Base-by-base conservation (phyloP, 2,797 vertebrate genomes). In the Helicolenus hilgendorfi region DNA sequence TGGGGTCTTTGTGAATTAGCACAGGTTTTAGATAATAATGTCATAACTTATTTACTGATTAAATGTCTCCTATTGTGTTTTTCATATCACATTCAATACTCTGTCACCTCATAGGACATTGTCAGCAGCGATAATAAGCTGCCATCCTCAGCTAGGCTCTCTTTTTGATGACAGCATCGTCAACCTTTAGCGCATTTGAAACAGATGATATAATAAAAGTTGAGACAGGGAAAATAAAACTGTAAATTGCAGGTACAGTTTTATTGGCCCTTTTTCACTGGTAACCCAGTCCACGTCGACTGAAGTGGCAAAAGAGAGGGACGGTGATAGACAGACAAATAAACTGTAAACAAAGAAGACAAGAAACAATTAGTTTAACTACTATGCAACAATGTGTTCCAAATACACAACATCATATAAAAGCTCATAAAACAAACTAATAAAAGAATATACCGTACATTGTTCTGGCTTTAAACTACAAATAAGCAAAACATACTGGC, bases 221-320 rank as follows among this genome's bases (percentile, higher is more conserved):
- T 72, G 7, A 26, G 14, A 31, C 18, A 18, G 29, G 14, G 18
- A 63, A 70, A 71, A 63, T 26, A 45, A 64, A 65, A 49, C 24
- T 59, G 29, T 36, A 18, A 41, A n/a, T 20, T 24, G 29, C 38
- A 67, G 13, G 8, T 14, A 2, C 4, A 2, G 38, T 24, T 77
- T 49, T 4, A 36, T 2, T 13, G 5, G n/a, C 13, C 26, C 3
- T 33, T 72, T 76, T 69, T 95, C 83, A 96, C 72, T 89, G 38
- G 88, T 96, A 96, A 20, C 87, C 96, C 15, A 92, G 79, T 38
- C 94, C 91, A 9, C 10, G 77, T 65, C 77, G 77, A 31, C 81
- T 85, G 49, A 97, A 80, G 91, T 92, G 87, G 86, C 94, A 96
- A 76, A 96, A 92, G 11, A 97, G 27, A 4, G 96, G 92, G 29